Base-by-base conservation (phyloP, 2,888 invertebrate species). In the Lasioglossum oenotherae region DNA sequence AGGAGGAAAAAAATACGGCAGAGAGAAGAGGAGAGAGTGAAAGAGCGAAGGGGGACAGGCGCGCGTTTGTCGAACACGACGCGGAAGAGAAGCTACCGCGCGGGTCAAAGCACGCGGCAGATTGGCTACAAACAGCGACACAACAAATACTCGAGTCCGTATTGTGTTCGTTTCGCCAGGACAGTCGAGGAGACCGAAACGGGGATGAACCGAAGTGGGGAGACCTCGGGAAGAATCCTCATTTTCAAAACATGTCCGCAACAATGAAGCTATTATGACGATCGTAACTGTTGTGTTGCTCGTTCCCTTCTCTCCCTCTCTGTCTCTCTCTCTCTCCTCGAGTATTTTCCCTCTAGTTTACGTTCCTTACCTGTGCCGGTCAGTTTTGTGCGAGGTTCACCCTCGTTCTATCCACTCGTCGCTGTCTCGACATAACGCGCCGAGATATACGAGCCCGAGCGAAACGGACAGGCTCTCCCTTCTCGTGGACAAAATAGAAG, bases 181-280 rank as follows among this genome's bases (percentile, higher is more conserved):
- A 87, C 88, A 82, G 82, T 81, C 78, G 81, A 64, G 73, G 84
- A 81, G 82, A 57, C 38, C 53, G 77, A 74, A 81, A 75, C 64
- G 46, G n/a, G 41, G 41, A 64, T 35, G 64, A 31, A 64, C 64
- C 16, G 6, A 38, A 27, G 23, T 38, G 14, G 57, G 35, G 64
- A 46, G 1, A 49, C 72, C 75, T 67, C 72, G 53, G 80, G 83
- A 88, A 82, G 86, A 84, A 88, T 92, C 90, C 93, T 93, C 93
- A 94, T 95, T 95, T 94, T 92, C 89, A 94, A 95, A 95, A 95
- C 95, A 95, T 93, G 93, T 94, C 94, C 94, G 91, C 95, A 95
- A 95, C 95, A 95, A 95, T 94, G 91, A 93, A 91, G 89, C 93
- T 92, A 94, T 94, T 94, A 94, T 94, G 93, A 93, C 93, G 92